Base-by-base conservation (phyloP, 2,888 invertebrate species). In the Unio delphinus region DNA sequence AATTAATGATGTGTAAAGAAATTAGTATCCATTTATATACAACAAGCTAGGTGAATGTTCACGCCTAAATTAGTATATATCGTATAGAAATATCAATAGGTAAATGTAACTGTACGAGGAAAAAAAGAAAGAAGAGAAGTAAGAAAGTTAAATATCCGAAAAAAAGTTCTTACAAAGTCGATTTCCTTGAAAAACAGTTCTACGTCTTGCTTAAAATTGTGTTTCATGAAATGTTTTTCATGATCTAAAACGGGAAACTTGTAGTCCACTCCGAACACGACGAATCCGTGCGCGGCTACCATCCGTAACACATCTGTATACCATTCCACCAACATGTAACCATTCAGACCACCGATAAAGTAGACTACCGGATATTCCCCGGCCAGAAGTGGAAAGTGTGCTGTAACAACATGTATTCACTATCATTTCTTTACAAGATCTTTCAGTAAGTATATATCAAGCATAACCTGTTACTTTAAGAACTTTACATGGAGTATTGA, bases 261-360 rank as follows among this genome's bases (percentile, higher is more conserved):
- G 55, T 67, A 66, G 60, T 79, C 79, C 23, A 76, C 67, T 6
- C 79, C 79, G 65, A 76, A 70, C 6, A 79, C 72, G 57, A 79
- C 69, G 62, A 77, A 79, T 4, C 79, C 79, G 65, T 79, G 79
- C 4, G 77, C 70, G 18, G 77, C 77, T 23, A 77, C 57, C 58
- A 64, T 62, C 11, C 57, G 61, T 61, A 73, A 55, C n/a, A 76
- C 61, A 3, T 62, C 59, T 18, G 65, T 56, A 63, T 79, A 79
- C 54, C 65, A 65, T 58, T 79, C 79, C 6, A 70, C 67, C 54
- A 64, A 64, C 4, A 79, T 61, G 15, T 67, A 64, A 0, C 73
- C 72, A 45, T 73, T 68, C 1, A 75, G 65, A 15, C 79, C 79
- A 15, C 74, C 75, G 15, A 79, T 54, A 59, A 75, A 79, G 56